Percentiles rank a stretch among this genome's conserved stretches.
Evolutionary conservation across 2,797 vertebrate genomes (phyloP).

Genomic region (Miichthys miiuy): DNA sequence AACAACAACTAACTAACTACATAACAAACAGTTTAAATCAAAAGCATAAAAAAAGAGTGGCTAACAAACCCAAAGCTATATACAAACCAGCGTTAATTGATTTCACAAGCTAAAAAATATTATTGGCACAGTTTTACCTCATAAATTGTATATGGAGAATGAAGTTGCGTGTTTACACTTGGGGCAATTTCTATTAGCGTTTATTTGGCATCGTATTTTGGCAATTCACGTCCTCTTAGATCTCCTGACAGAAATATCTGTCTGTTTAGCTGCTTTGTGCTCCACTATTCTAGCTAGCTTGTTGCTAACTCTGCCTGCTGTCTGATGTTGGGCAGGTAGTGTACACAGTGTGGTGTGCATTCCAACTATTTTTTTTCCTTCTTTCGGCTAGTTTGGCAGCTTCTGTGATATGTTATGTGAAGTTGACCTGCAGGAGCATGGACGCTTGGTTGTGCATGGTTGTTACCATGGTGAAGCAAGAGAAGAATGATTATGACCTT

Average conservation of each 20-base stretch:
- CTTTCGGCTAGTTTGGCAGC: not conserved
- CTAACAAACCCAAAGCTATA: not conserved
- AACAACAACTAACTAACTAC: not conserved
- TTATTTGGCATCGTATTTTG: not conserved
- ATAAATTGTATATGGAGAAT: no score
- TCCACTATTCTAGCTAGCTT: not conserved
- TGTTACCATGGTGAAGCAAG: not conserved
- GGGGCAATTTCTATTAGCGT: not conserved
- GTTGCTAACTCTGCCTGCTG: not conserved
- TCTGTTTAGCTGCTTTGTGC: not conserved
- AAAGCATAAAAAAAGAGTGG: not conserved
- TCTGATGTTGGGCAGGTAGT: not conserved
- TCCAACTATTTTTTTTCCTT: not conserved
- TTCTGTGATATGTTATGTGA: not conserved
- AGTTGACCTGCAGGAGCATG: not conserved
- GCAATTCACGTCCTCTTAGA: not conserved
- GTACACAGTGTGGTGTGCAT: no score
- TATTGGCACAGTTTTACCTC: no score
- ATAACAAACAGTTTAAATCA: not conserved
- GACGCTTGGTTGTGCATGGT: not conserved
- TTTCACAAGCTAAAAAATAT: not conserved
- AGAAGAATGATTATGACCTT: not conserved
- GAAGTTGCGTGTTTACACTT: not conserved
- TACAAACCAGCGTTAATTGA: not conserved
- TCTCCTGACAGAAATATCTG: not conserved